A percentile compares a stretch with the other conserved stretches of the same genome.
Conservation (phyloP, 2,888 invertebrate species). For the Rhamphomyia laevipes region DNA sequence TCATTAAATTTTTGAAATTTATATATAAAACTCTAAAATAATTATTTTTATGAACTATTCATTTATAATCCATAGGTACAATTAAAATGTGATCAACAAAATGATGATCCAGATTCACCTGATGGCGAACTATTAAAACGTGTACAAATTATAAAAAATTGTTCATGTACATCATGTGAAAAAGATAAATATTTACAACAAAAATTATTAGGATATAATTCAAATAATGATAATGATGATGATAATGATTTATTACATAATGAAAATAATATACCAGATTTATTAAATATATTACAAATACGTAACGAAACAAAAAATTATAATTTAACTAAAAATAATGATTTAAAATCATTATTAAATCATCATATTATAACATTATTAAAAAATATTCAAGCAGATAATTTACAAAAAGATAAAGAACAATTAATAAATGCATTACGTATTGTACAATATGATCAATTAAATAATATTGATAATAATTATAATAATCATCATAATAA, state of each 20-base stretch:
- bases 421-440: constrained; percentile 25
- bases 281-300: constrained; percentile 25
- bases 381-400: constrained; percentile 18
- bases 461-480: constrained; percentile 1
- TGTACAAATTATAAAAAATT: constrained; percentile 54
- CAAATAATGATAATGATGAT: constrained; percentile 23
- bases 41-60: background rate
- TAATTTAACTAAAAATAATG: background rate
- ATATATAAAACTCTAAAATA: background rate
- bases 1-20: background rate
- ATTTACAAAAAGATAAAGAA: constrained; percentile 27
- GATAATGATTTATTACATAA: constrained; percentile 11
- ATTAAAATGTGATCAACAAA: constrained; percentile 45
- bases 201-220: constrained; percentile 13
- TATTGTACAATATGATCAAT: constrained; percentile 25
- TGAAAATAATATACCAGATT: constrained; percentile 32
- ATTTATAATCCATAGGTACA: constrained; percentile 40
- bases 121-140: constrained; percentile 41
- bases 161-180: constrained; percentile 50
- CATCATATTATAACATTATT: constrained; percentile 16
- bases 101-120: constrained; percentile 29
- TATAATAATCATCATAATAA: constrained; percentile 17
- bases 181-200: constrained; percentile 24
- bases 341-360: constrained; percentile 9
- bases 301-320: constrained; percentile 13